Evolutionary conservation across 2,888 invertebrate species (phyloP).

Genomic region (Tigriopus californicus): DNA sequence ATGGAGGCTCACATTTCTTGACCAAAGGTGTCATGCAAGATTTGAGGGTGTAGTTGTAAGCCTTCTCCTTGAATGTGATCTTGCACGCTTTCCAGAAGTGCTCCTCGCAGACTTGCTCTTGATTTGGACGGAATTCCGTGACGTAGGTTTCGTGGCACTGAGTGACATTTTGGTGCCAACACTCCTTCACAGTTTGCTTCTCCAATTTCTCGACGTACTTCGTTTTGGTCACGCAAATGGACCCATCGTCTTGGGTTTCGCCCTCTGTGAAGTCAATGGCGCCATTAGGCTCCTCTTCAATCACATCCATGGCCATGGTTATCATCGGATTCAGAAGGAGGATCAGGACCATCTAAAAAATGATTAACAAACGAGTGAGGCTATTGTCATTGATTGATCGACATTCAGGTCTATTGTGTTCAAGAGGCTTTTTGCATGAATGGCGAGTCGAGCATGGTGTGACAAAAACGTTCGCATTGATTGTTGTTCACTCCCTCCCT

Average conservation of each 20-base stretch:
- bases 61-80: constrained; percentile 12
- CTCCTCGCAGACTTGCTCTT: constrained; percentile 10
- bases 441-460: no score
- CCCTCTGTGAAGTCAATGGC: constrained; percentile 5
- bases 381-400: no score
- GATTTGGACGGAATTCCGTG: constrained; percentile 9
- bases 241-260: not conserved
- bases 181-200: constrained; percentile 11
- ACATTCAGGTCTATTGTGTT: no score
- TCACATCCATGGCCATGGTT: not conserved
- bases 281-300: constrained; percentile 11
- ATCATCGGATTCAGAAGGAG: no score
- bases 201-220: constrained; percentile 6
- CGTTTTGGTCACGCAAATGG: constrained; percentile 8
- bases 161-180: constrained; percentile 13
- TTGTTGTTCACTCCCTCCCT: no score
- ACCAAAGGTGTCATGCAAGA: constrained; percentile 7
- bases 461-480: no score
- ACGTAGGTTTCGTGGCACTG: constrained; percentile 8
- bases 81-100: constrained; percentile 14
- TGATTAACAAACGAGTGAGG: no score
- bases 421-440: no score
- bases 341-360: no score
- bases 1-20: not conserved
- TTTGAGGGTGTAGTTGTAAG: constrained; percentile 6